phyloP scores from a whole-genome alignment of 2,888 invertebrate species.

The Synergus gifuensis region DNA sequence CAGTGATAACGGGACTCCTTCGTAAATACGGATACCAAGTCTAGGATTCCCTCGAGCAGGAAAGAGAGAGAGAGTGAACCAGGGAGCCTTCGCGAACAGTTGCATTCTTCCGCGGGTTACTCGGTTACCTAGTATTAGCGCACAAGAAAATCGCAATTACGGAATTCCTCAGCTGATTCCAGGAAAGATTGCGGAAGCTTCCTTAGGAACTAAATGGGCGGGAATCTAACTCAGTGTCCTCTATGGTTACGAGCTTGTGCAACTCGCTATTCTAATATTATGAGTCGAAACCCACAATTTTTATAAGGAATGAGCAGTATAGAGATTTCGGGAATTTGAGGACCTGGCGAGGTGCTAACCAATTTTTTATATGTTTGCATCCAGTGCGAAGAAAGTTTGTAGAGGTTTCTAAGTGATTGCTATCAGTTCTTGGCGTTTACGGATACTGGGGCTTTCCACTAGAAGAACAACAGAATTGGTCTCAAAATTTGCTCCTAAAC shows the following conservation, averaged over 20 bases:
- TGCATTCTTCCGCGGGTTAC: constrained; percentile 42
- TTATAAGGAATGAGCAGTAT: neutral
- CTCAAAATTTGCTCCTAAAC: neutral
- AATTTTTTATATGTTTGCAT: neutral
- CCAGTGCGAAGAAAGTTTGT: neutral
- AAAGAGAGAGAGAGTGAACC: constrained; percentile 38
- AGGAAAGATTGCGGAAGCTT: constrained; percentile 37
- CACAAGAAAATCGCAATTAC: constrained; percentile 41
- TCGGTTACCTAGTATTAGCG: constrained; percentile 43
- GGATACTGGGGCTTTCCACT: neutral
- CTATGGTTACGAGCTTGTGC: constrained; percentile 1
- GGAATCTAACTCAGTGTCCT: constrained; percentile 16
- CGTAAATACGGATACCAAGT: constrained; percentile 25
- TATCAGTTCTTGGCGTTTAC: neutral
- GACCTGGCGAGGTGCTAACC: neutral
- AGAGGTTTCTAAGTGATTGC: neutral
- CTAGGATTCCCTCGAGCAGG: constrained; percentile 42
- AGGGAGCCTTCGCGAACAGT: constrained; percentile 22
- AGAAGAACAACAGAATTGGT: neutral
- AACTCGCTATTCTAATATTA: neutral
- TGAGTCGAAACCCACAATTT: neutral
- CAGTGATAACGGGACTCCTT: constrained; percentile 24
- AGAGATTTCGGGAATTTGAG: neutral
- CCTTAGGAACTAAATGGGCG: constrained; percentile 8
- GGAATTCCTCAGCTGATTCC: constrained; percentile 39